A percentile compares a stretch with the other conserved stretches of the same genome.
These are phyloP conservation scores for Eupithecia tripunctaria DNA, from an alignment of 2,888 invertebrate species.

Conservation along the genomic window DNA sequence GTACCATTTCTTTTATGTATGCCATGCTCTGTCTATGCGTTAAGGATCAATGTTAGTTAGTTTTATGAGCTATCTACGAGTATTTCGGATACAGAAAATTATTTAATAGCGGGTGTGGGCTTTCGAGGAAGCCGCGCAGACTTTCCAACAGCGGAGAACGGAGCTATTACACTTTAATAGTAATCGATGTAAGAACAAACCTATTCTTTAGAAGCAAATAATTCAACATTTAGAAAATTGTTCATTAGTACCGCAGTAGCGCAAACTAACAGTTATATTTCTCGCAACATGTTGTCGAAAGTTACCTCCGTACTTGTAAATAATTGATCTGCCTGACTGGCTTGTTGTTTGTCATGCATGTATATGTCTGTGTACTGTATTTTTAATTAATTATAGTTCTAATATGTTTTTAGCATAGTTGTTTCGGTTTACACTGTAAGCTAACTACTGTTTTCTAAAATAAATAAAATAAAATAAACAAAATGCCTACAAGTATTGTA, in stretches of 20 bases:
- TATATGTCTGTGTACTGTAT: no score
- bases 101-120: slow-evolving; percentile 31
- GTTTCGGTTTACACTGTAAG: no score
- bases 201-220: neutral
- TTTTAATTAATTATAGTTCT: no score
- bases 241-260: no score
- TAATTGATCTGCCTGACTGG: neutral
- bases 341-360: neutral
- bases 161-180: neutral
- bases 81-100: slow-evolving; percentile 43
- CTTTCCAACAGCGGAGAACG: slow-evolving; percentile 16
- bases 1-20: neutral
- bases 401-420: no score
- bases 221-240: no score
- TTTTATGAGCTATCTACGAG: slow-evolving; percentile 38
- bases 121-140: slow-evolving; percentile 33
- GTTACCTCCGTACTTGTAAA: neutral
- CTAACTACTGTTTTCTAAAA: no score
- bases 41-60: slow-evolving; percentile 14
- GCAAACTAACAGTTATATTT: no score
- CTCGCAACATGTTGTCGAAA: neutral
- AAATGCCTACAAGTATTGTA: neutral
- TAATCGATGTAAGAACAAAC: neutral
- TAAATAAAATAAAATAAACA: no score
- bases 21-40: slow-evolving; percentile 10